phyloP scores from a whole-genome alignment of 2,797 vertebrate genomes.

The Bucorvus abyssinicus region DNA sequence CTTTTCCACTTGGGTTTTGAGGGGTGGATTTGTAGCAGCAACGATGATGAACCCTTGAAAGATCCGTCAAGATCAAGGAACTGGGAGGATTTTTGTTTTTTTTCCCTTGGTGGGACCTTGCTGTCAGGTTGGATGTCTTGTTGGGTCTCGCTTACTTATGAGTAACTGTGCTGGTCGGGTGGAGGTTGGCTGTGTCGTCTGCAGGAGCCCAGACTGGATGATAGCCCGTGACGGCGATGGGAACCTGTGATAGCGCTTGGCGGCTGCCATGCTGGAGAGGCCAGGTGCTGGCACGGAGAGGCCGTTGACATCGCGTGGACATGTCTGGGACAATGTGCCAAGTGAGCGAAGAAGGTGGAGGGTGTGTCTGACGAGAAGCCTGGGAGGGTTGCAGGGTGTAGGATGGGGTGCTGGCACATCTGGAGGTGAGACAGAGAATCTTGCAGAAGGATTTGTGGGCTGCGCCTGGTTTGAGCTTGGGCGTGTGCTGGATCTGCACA shows the following conservation, averaged over 20 bases:
- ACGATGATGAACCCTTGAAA: not conserved
- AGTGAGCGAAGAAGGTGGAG: not conserved
- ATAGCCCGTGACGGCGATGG: not conserved
- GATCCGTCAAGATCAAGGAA: not conserved
- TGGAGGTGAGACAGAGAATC: slow-evolving; percentile 11
- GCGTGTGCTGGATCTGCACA: slow-evolving; percentile 1
- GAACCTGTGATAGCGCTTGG: not conserved
- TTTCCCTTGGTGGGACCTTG: not conserved
- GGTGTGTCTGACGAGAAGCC: slow-evolving; percentile 8
- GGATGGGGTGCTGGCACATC: slow-evolving; percentile 43
- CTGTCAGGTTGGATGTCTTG: not conserved
- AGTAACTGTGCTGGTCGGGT: not conserved
- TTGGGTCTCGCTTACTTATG: not conserved
- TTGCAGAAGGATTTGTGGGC: slow-evolving; percentile 53
- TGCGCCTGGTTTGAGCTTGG: not conserved
- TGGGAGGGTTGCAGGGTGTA: slow-evolving; percentile 39
- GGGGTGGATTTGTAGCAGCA: not conserved
- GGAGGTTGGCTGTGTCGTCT: not conserved
- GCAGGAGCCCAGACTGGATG: not conserved
- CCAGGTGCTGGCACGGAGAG: not conserved
- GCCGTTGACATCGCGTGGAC: not conserved
- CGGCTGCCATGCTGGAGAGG: not conserved
- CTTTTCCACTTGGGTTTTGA: not conserved
- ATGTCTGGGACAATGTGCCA: not conserved
- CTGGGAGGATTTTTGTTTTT: not conserved